Evolutionary conservation across 1,140 invertebrate genomes (phyloP), one percentile per base, ranked within the genome.

Genomic region (Stratiolaelaps scimitus): DNA sequence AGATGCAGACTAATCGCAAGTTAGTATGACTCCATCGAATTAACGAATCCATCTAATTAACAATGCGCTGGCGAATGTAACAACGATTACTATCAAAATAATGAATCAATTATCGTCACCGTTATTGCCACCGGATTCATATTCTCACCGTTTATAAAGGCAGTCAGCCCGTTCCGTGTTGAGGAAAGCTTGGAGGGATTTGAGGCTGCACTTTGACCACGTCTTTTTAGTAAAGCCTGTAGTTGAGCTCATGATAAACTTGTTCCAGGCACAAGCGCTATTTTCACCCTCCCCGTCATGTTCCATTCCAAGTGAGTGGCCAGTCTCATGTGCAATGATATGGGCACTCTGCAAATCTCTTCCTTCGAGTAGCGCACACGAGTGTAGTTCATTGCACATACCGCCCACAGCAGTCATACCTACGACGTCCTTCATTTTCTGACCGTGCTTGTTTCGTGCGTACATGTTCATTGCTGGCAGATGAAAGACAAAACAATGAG

Each of bases 261-360:
- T 34, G 53, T 60, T 60, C 23, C 53, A n/a, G 15, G 26, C 17
- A 23, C 53, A 60, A 34, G 17, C 26, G 17, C 53, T 60, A 23
- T 60, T 60, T 15, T 60, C 15, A 4, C 53, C 53, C 34, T 60
- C 53, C 13, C 53, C 53, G 53, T 60, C 53, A 23, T 60, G 53
- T 60, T 60, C 53, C 53, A 60, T 60, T 26, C 53, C 53, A 26
- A 60, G 53, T 34, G 53, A 60, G 23, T 60, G 53, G 2, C 53
- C 53, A 15, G 34, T 60, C 26, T 60, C 53, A 34, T 60, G 53
- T 26, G 53, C 53, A 26, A 60, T 60, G 17, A 60, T 60, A 23
- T 60, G 53, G 26, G 53, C 53, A 60, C 53, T 60, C 53, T 60
- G 53, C 53, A 60, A 26, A 23, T 60, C 53, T 60, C 53, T n/a